A percentile compares a stretch with the other conserved stretches of the same genome.
These are phyloP conservation scores for Parnassius glacialis DNA, from an alignment of 2,888 invertebrate species.

Conservation along the genomic window DNA sequence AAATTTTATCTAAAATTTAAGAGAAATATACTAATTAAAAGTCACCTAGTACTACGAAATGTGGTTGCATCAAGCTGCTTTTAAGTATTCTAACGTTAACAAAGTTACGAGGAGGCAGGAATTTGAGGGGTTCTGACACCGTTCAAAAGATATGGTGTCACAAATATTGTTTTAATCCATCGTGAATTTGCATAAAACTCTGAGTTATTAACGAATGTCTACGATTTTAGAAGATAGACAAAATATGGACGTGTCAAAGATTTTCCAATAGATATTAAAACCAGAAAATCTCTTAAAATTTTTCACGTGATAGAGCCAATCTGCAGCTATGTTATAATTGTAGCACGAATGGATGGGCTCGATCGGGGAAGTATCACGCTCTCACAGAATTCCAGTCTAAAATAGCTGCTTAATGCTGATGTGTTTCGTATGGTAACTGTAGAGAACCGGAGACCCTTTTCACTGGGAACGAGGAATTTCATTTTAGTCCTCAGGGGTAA, in stretches of 20 bases:
- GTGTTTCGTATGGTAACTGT: too few relatives aligned
- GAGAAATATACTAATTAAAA: constrained; percentile 2
- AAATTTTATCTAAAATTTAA: background rate
- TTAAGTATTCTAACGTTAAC: constrained; percentile 46
- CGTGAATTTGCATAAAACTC: constrained; percentile 47
- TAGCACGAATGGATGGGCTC: too few relatives aligned
- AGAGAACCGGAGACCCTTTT: too few relatives aligned
- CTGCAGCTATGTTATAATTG: background rate
- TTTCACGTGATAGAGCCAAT: background rate
- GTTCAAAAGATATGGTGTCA: constrained; percentile 38
- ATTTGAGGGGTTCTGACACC: constrained; percentile 29
- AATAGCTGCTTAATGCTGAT: too few relatives aligned
- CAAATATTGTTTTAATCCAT: constrained; percentile 61
- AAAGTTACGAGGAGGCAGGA: constrained; percentile 37
- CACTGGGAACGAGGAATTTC: too few relatives aligned
- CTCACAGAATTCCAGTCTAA: too few relatives aligned
- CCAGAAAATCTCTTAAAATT: background rate
- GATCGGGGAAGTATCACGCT: too few relatives aligned
- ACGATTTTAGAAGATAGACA: constrained; percentile 20
- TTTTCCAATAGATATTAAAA: background rate
- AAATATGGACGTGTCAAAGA: constrained; percentile 24
- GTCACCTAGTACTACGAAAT: constrained; percentile 2
- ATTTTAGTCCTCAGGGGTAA: too few relatives aligned
- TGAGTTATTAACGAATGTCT: constrained; percentile 22
- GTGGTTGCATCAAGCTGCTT: constrained; percentile 14